These are phyloP conservation scores for Coreius guichenoti DNA, from an alignment of 2,797 vertebrate species.

Conservation along the genomic window DNA sequence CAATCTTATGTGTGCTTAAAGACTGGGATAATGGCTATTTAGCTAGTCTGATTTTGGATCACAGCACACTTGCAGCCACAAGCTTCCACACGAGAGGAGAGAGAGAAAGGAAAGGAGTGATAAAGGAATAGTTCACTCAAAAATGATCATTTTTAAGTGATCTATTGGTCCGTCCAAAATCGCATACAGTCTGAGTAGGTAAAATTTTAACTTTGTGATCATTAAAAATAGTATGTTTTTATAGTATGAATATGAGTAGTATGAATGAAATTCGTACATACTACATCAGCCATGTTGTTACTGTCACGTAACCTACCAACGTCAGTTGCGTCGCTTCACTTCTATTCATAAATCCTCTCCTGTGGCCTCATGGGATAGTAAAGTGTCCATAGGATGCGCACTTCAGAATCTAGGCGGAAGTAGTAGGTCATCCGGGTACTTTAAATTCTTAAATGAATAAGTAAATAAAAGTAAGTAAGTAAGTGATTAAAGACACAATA, in stretches of 20 bases:
- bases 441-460: background rate
- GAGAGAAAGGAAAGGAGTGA: background rate
- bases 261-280: background rate
- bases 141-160: background rate
- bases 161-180: background rate
- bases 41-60: conserved; percentile 61
- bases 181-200: too few relatives aligned
- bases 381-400: background rate
- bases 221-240: background rate
- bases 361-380: background rate
- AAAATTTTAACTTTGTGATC: background rate
- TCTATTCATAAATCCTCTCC: background rate
- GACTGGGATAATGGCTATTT: conserved; percentile 63
- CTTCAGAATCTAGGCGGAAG: background rate
- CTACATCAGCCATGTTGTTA: background rate
- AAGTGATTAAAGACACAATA: background rate
- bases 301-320: background rate
- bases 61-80: conserved; percentile 49
- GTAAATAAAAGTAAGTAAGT: background rate
- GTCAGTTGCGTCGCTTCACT: background rate
- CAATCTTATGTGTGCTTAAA: conserved; percentile 58
- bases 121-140: background rate
- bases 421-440: background rate
- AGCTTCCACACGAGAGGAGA: conserved; percentile 18
- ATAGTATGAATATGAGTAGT: background rate